Conservation (phyloP, 1,140 invertebrate species). For the Elymnias hypermnestra region DNA sequence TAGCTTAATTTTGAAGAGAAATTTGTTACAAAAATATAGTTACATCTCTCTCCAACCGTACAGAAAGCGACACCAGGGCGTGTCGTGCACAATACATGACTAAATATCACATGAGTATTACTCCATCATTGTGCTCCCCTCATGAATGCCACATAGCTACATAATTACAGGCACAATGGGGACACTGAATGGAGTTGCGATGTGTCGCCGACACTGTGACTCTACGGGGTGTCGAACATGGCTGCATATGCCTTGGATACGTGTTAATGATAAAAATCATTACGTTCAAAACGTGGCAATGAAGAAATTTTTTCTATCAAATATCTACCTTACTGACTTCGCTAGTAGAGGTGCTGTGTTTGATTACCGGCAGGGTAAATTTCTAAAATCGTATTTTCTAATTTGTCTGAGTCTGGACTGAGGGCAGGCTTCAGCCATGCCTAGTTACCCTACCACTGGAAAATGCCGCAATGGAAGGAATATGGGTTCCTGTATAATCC, state of each 20-base stretch:
- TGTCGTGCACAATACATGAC: constrained; percentile 8
- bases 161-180: constrained; percentile 29
- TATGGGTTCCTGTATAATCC: too few relatives aligned
- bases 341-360: too few relatives aligned
- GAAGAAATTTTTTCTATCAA: too few relatives aligned
- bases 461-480: too few relatives aligned
- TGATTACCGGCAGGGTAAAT: too few relatives aligned
- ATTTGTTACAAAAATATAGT: not conserved
- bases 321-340: too few relatives aligned
- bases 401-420: too few relatives aligned
- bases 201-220: constrained; percentile 21
- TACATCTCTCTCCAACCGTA: constrained; percentile 3
- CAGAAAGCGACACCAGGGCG: constrained; percentile 9
- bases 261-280: not conserved
- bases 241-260: not conserved
- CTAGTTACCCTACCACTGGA: too few relatives aligned
- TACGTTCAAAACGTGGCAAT: too few relatives aligned
- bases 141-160: constrained; percentile 26
- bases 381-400: too few relatives aligned
- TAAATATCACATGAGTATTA: constrained; percentile 13
- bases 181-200: constrained; percentile 14
- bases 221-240: constrained; percentile 8
- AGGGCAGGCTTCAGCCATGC: too few relatives aligned
- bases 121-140: constrained; percentile 6
- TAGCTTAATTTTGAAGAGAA: not conserved